Percentiles rank a stretch among this genome's conserved stretches.
These are phyloP conservation scores for Leuciscus waleckii DNA, from an alignment of 2,797 vertebrate species.

Conservation along the genomic window DNA sequence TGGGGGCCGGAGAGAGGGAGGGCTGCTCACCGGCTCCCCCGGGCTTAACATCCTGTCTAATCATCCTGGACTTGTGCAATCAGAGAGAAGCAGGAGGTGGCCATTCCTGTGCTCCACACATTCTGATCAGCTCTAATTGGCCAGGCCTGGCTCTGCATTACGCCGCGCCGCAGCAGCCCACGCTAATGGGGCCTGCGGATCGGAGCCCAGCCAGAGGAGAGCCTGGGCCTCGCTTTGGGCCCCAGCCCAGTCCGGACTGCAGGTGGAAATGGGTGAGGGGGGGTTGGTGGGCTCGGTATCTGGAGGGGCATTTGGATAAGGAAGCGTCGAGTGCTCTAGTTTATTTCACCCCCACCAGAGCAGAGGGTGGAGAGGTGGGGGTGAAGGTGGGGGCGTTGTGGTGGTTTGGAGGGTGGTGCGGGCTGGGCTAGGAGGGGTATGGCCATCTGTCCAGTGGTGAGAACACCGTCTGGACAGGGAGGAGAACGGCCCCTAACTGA, in stretches of 20 bases:
- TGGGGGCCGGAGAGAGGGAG: conserved; percentile 17
- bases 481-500: conserved; percentile 72
- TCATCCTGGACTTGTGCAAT: conserved; percentile 68
- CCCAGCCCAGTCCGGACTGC: conserved; percentile 56
- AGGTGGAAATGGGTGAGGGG: conserved; percentile 56
- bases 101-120: conserved; percentile 61
- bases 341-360: conserved; percentile 54
- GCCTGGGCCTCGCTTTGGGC: conserved; percentile 59
- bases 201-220: conserved; percentile 46
- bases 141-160: conserved; percentile 56
- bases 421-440: conserved; percentile 69
- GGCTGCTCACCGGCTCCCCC: conserved; percentile 56
- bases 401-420: conserved; percentile 62
- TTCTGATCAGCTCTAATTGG: conserved; percentile 68
- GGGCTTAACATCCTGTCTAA: conserved; percentile 66
- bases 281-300: conserved; percentile 62
- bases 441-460: conserved; percentile 86
- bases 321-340: conserved; percentile 66
- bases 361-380: conserved; percentile 68
- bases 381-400: conserved; percentile 67
- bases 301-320: conserved; percentile 58
- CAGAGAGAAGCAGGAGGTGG: conserved; percentile 62
- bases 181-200: conserved; percentile 59
- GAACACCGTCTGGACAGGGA: conserved; percentile 82
- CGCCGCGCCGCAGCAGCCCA: conserved; percentile 39